Conservation (phyloP, 23 tunicate genomes). For the Halocynthia aurantium region DNA sequence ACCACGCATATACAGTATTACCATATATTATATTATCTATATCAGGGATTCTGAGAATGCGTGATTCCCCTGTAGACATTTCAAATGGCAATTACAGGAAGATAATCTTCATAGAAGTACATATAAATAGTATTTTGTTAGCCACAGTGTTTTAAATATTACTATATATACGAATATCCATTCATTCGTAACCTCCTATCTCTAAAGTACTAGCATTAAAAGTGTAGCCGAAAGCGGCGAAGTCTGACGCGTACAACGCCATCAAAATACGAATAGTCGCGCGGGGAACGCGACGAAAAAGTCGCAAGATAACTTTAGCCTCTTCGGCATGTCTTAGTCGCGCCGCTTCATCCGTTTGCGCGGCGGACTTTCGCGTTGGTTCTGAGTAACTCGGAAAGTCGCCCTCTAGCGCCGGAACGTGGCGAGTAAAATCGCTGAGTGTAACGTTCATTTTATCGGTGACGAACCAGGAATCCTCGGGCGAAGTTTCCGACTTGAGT, state of each 20-base stretch:
- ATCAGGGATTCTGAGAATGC: too few species aligned
- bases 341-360: neutral
- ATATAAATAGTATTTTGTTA: too few species aligned
- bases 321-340: neutral
- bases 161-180: neutral
- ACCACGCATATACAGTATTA: too few species aligned
- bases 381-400: neutral
- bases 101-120: too few species aligned
- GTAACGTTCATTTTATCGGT: constrained; percentile 28
- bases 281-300: constrained; percentile 21
- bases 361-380: neutral
- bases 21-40: too few species aligned
- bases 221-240: constrained; percentile 32
- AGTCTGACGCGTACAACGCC: constrained; percentile 20
- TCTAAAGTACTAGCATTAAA: constrained; percentile 10
- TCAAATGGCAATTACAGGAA: too few species aligned
- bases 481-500: constrained; percentile 37
- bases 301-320: constrained; percentile 5
- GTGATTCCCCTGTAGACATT: too few species aligned
- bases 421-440: constrained; percentile 14
- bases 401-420: neutral
- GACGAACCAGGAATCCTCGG: constrained; percentile 38
- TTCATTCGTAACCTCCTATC: constrained; percentile 22
- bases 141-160: too few species aligned
- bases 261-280: constrained; percentile 13